Base-by-base conservation (phyloP, 2,113 vertebrate species). In the Gavialis gangeticus region DNA sequence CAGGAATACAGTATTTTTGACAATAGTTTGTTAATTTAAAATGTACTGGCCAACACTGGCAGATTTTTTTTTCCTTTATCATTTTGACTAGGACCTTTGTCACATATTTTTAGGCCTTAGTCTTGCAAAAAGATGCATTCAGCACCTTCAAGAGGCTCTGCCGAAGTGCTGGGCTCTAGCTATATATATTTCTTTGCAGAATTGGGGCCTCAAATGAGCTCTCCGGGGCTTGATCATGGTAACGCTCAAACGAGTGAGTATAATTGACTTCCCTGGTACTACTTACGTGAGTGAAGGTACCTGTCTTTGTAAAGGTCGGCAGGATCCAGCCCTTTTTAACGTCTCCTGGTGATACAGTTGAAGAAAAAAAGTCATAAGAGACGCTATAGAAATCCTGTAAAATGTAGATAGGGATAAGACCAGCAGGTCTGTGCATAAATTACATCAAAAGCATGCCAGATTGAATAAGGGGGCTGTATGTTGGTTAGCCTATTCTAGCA, bases 21-120 rank as follows among this genome's bases (percentile, higher is more conserved):
- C 86, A 93, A 87, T 91, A 84, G 17, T 92, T 97, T 92, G 37
- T 94, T 95, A 82, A 89, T 93, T 96, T 95, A 46, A 91, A 93
- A 90, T 55, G 54, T 0, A 27, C 63, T 82, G 82, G 89, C 58
- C 15, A 88, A 81, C 60, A 54, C 30, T 79, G 12, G 21, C 30
- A 9, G 54, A 66, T 6, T 1, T 46, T 62, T 54, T 54, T 1
- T 28, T 8, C 84, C 73, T 83, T 66, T 73, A n/a, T 11, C 17
- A 87, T 27, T 88, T 90, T 77, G 92, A 19, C 69, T 30, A 14
- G 75, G 24, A 3, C 16, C 37, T 6, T 13, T 37, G 56, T 59
- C 62, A 88, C 28, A 93, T 46, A 46, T 96, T 96, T 95, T 79
- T 11, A 66, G 67, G 60, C 21, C 3, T 71, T 59, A 58, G 92